Base-by-base conservation (phyloP, 1,140 invertebrate genomes). In the Procambarus clarkii region DNA sequence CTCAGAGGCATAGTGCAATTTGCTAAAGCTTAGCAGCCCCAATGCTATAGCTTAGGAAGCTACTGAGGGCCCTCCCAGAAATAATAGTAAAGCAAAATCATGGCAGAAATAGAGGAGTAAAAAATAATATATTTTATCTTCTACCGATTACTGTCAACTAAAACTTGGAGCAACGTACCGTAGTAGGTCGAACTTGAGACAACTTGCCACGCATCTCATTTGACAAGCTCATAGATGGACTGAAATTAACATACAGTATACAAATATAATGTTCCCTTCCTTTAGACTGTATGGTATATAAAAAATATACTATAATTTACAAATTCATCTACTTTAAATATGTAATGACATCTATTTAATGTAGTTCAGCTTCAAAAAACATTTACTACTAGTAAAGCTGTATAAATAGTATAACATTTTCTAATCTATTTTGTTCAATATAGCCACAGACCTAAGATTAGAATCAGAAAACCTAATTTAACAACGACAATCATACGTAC, bases 121-220 rank as follows among this genome's bases (percentile, higher is more conserved):
- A 34, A 34, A 34, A 34, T 34, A 34, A 34, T 34, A 34, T 34
- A 34, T 34, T 34, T 34, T 34, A 34, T 34, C 34, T 34, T 34
- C 34, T 34, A 34, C 34, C 34, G 34, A 74, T 0, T 74, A 34
- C 11, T 74, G n/a, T 5, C 11, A 34, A 74, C 8, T n/a, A 71
- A 24, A 74, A 34, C 21, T 34, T 21, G n/a, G 34, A 74, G 7
- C 21, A 8, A 7, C 95, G 95, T 95, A 97, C 97, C 82, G 97
- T 97, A 94, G 95, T 95, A 48, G 97, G 97, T 93, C 96, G 95
- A 60, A 96, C 95, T 80, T 95, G 94, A 0, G 94, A 94, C 9
- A 98, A 94, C 94, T 97, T 97, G 93, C 96, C 95, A 91, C 95
- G 95, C 88, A 97, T 96, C 94, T 97, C 97, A 86, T 94, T 94